Conservation (phyloP, 2,113 vertebrate genomes). For the Gasterosteus nipponicus region DNA sequence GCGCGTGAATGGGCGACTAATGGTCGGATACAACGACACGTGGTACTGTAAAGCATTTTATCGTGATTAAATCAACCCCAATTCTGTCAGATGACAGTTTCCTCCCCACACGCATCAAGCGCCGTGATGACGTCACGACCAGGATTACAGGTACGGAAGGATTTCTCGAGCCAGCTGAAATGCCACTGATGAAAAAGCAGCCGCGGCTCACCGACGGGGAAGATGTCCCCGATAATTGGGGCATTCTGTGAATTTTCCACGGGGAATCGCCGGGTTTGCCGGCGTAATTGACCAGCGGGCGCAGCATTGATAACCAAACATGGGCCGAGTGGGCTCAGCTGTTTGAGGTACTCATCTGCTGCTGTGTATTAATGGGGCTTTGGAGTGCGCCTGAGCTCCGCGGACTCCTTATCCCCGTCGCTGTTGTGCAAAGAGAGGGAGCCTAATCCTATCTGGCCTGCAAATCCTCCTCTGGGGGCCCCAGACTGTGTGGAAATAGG, state of each 20-base stretch:
- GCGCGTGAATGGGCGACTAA: neutral
- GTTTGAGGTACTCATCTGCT: conserved; percentile 73
- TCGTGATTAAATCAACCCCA: neutral
- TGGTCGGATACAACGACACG: neutral
- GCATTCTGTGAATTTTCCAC: conserved; percentile 44
- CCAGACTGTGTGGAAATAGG: conserved; percentile 75
- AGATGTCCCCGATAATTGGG: conserved; percentile 40
- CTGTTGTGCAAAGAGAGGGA: conserved; percentile 82
- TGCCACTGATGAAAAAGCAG: conserved; percentile 35
- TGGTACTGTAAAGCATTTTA: neutral
- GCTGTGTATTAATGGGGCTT: conserved; percentile 76
- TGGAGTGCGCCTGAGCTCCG: conserved; percentile 74
- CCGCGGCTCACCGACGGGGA: conserved; percentile 2
- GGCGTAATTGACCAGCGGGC: conserved; percentile 51
- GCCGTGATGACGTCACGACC: neutral
- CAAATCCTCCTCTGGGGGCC: conserved; percentile 78
- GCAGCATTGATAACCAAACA: conserved; percentile 62
- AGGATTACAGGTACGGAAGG: conserved; percentile 5
- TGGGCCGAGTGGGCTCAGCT: conserved; percentile 63
- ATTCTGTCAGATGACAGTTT: neutral
- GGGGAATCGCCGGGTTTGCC: conserved; percentile 13
- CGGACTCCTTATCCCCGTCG: conserved; percentile 78
- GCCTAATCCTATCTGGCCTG: conserved; percentile 80
- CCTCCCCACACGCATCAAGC: conserved; percentile 5
- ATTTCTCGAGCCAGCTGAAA: conserved; percentile 19